phyloP scores from a whole-genome alignment of 1,140 invertebrate species.

The Meloidogyne chitwoodi region DNA sequence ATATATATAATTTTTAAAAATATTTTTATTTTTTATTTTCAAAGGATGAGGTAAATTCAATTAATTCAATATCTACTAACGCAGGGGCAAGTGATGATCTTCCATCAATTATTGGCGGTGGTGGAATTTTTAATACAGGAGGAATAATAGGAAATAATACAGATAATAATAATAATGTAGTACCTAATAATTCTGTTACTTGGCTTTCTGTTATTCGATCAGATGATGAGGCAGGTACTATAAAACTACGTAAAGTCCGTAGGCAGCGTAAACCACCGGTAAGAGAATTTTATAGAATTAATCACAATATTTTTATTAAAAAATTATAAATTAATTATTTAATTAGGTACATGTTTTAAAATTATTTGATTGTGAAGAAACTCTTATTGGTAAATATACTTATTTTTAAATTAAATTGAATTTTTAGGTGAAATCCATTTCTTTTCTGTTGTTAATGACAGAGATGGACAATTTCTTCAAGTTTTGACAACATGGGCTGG shows the following conservation, averaged over 20 bases:
- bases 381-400: constrained; percentile 27
- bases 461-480: constrained; percentile 47
- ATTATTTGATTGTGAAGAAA: constrained; percentile 38
- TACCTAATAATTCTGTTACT: background rate
- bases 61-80: background rate
- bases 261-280: constrained; percentile 28
- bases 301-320: background rate
- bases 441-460: constrained; percentile 39
- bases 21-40: background rate
- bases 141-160: background rate
- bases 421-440: constrained; percentile 50
- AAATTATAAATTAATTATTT: background rate
- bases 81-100: background rate
- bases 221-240: constrained; percentile 25
- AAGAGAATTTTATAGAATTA: background rate
- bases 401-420: background rate
- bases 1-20: background rate
- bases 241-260: constrained; percentile 23
- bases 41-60: constrained; percentile 11
- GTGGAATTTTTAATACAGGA: background rate
- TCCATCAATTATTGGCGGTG: background rate
- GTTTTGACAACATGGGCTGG: constrained; percentile 47
- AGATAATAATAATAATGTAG: background rate
- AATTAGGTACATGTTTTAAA: constrained; percentile 37
- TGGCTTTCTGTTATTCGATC: constrained; percentile 21